These are phyloP conservation scores for Ciconia boyciana DNA, from an alignment of 2,113 vertebrate species.

Conservation along the genomic window DNA sequence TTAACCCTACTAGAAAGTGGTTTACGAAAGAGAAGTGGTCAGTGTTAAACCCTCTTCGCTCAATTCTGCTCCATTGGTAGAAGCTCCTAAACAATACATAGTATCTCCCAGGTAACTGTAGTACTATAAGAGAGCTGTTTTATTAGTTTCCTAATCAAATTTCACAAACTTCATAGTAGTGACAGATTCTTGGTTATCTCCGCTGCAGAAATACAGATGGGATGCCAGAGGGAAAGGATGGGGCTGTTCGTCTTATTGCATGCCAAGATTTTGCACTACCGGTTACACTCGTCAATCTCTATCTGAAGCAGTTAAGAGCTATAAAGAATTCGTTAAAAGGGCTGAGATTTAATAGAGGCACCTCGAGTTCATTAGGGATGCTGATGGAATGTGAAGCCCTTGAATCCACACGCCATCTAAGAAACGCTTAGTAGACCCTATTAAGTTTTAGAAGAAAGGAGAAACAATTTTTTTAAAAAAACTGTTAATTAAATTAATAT, in stretches of 20 bases:
- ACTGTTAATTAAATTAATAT: not conserved
- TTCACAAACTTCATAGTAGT: conserved; percentile 15
- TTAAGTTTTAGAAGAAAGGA: not conserved
- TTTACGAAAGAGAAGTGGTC: not conserved
- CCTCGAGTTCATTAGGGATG: conserved; percentile 42
- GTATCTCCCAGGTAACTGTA: conserved; percentile 11
- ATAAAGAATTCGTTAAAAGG: conserved; percentile 76
- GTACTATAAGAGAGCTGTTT: not conserved
- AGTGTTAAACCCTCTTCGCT: not conserved
- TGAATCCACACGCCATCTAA: not conserved
- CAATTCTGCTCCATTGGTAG: not conserved
- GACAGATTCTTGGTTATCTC: conserved; percentile 50
- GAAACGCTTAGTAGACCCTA: not conserved
- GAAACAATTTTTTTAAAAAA: not conserved
- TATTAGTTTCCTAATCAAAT: conserved; percentile 61
- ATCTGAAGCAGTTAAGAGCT: conserved; percentile 69
- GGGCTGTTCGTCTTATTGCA: conserved; percentile 61
- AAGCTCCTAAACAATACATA: not conserved
- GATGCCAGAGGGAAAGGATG: conserved; percentile 67
- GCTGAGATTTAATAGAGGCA: conserved; percentile 65
- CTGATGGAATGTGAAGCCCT: conserved; percentile 30
- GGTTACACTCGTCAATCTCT: conserved; percentile 70
- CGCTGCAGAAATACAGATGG: conserved; percentile 30
- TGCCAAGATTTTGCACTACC: conserved; percentile 72
- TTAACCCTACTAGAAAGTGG: not conserved